Evolutionary conservation across 1,140 invertebrate genomes (phyloP).

Genomic region (Vollenhovia emeryi): DNA sequence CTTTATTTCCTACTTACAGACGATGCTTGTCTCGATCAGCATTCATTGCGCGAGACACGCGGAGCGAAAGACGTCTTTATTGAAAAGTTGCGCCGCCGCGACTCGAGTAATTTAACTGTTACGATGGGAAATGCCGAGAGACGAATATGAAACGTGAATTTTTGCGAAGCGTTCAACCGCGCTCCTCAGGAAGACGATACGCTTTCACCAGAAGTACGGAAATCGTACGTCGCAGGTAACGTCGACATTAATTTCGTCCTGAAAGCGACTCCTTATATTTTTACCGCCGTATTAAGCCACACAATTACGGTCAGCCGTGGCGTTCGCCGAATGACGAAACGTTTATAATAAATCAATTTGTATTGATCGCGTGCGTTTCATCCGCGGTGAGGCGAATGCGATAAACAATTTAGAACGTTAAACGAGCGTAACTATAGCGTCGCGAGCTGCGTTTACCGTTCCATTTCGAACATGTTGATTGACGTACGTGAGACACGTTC

Average conservation of each 20-base stretch:
- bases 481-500: constrained; percentile 53
- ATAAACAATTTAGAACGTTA: constrained; percentile 35
- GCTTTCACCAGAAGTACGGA: background rate
- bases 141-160: constrained; percentile 41
- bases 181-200: background rate
- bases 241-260: constrained; percentile 28
- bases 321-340: background rate
- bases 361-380: background rate
- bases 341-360: constrained; percentile 22
- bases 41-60: constrained; percentile 45
- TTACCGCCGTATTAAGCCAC: background rate
- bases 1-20: constrained; percentile 66
- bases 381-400: constrained; percentile 5
- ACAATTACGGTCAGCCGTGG: background rate
- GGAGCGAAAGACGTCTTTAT: constrained; percentile 46
- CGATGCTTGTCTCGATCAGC: constrained; percentile 67
- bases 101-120: constrained; percentile 44
- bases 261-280: constrained; percentile 8
- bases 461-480: constrained; percentile 64
- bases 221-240: background rate
- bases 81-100: constrained; percentile 34
- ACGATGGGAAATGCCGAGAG: constrained; percentile 13
- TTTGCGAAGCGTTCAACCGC: constrained; percentile 6
- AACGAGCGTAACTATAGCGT: background rate
- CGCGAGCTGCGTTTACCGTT: constrained; percentile 52